A percentile compares a stretch with the other conserved stretches of the same genome.
Evolutionary conservation across 2,113 vertebrate genomes (phyloP).

Genomic region (Ploceus nigricollis): DNA sequence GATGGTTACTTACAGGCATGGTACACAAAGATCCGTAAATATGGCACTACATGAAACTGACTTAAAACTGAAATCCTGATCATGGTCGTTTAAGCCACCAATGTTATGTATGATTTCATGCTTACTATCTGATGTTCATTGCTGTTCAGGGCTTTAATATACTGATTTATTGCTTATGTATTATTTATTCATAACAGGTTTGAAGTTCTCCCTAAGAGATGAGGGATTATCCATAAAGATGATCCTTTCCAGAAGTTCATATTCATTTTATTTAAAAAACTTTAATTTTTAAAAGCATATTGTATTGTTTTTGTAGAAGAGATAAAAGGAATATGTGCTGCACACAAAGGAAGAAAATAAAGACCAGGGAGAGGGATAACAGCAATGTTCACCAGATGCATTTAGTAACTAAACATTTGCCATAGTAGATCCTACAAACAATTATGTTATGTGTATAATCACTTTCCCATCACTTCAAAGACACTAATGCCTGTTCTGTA

Average conservation of each 20-base stretch:
- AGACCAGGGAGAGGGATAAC: not conserved
- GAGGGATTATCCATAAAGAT: not conserved
- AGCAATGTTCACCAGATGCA: not conserved
- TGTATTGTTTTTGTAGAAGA: not conserved
- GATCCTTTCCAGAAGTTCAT: not conserved
- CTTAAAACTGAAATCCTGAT: not conserved
- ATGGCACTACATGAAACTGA: not conserved
- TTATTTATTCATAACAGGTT: not conserved
- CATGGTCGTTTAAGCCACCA: not conserved
- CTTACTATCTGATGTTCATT: not conserved
- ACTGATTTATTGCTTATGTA: not conserved
- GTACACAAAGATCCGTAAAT: not conserved
- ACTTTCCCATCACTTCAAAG: conserved; percentile 65
- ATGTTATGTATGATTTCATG: not conserved
- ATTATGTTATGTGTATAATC: conserved; percentile 60
- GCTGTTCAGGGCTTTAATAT: not conserved
- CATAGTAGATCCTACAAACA: conserved; percentile 45
- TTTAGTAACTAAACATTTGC: conserved; percentile 47
- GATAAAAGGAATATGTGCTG: not conserved
- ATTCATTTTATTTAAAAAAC: not conserved
- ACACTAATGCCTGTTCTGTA: conserved; percentile 68
- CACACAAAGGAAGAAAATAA: not conserved
- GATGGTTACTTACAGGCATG: not conserved
- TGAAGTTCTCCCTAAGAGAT: not conserved
- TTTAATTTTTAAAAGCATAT: not conserved